Conservation (phyloP, 2,888 invertebrate species). For the Phengaris arion region DNA sequence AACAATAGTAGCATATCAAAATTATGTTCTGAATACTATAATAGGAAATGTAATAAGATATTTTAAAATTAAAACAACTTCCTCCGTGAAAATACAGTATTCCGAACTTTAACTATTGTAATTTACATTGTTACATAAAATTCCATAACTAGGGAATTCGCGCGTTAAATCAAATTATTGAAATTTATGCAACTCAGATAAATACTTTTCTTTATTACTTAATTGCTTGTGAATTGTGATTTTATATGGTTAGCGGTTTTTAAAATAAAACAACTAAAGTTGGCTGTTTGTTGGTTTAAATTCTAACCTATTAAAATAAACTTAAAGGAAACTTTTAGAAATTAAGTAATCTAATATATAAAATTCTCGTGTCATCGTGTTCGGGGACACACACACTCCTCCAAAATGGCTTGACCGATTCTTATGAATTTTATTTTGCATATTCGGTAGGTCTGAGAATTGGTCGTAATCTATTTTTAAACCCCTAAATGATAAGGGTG, state of each 20-base stretch:
- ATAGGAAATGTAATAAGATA: background rate
- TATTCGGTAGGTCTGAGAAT: no score
- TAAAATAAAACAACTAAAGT: background rate
- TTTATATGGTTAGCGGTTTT: background rate
- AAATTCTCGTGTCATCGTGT: no score
- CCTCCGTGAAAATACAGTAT: background rate
- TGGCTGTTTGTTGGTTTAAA: no score
- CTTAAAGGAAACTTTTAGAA: no score
- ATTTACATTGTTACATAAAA: conserved; percentile 22
- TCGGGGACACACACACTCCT: no score
- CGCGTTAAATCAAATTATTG: conserved; percentile 20
- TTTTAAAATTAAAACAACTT: background rate
- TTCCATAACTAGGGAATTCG: conserved; percentile 5
- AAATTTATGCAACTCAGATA: conserved; percentile 24
- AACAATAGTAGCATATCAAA: background rate
- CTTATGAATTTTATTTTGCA: no score
- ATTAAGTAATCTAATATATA: no score
- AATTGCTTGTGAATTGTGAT: background rate
- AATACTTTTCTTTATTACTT: conserved; percentile 13
- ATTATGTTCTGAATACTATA: background rate
- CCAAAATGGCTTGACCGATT: no score
- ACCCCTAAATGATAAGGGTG: no score
- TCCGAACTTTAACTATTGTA: conserved; percentile 6
- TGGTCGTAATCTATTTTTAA: no score
- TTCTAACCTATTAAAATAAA: no score